Evolutionary conservation across 2,113 vertebrate species (phyloP), one percentile per base, ranked within the genome.

Genomic region (Muntiacus muntjak): DNA sequence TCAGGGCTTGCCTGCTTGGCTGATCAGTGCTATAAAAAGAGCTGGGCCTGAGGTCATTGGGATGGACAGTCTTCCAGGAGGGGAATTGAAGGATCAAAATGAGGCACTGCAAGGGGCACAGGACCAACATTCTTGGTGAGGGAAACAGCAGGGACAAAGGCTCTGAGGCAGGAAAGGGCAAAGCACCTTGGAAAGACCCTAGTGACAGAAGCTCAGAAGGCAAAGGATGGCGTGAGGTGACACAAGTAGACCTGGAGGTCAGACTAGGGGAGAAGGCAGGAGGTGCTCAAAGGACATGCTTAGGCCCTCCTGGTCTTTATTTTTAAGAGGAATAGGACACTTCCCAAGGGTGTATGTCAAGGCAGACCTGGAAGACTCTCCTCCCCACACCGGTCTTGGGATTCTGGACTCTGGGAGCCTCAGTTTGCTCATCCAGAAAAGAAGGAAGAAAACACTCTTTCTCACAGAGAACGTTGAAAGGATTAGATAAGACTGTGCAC

Each of bases 341-440:
- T 21, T 89, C 64, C 25, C 25, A 81, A 87, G 57, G 64, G 12
- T 76, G n/a, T 90, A 96, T 96, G 82, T 33, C 90, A 86, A 92
- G 33, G 93, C 43, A 90, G 58, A 95, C 23, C 84, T 94, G 92
- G 28, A 95, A 57, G 79, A 23, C 45, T 96, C 50, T 96, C 30
- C 83, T 87, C 47, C 62, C 25, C 30, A 67, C 36, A 81, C 23
- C 5, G 33, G 87, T 40, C 85, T 57, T 89, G 45, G 62, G 81
- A 95, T 91, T 67, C 13, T 91, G 62, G 71, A 97, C 82, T 87
- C 88, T 82, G 58, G 62, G 83, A 95, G 67, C 78, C 52, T 96
- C 85, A 16, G 62, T 92, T 93, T 89, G 47, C 82, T 95, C 85
- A 92, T 78, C 85, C 85, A 92, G 64, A n/a, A 95, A 92, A 97